Evolutionary conservation across 2,888 invertebrate genomes (phyloP).

Genomic region (Thecocarcelia acutangulata): DNA sequence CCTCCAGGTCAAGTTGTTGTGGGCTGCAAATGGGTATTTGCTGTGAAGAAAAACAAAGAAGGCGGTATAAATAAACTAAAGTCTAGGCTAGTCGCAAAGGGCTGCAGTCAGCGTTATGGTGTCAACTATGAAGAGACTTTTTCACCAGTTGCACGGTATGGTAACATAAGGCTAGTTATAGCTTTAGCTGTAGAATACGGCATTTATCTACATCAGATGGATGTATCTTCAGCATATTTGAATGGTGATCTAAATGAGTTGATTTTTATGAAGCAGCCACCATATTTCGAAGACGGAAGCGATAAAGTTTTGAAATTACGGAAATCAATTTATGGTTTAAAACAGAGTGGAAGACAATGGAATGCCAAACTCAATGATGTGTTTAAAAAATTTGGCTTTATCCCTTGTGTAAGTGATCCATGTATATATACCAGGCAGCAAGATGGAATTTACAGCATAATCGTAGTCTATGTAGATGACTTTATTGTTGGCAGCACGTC

Average conservation of each 20-base stretch:
- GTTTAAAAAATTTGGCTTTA: constrained; percentile 6
- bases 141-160: constrained; percentile 11
- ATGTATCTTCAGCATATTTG: constrained; percentile 25
- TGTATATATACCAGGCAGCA: constrained; percentile 18
- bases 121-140: constrained; percentile 33
- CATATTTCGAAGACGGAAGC: constrained; percentile 6
- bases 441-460: constrained; percentile 6
- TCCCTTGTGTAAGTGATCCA: constrained; percentile 28
- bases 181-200: constrained; percentile 68
- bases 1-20: constrained; percentile 46
- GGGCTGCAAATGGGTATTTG: constrained; percentile 68
- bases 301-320: constrained; percentile 3
- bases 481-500: constrained; percentile 56
- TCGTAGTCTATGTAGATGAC: constrained; percentile 50
- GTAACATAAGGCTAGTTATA: constrained; percentile 67
- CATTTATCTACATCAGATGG: constrained; percentile 22
- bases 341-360: constrained; percentile 32
- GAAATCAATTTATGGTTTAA: too few relatives aligned
- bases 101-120: constrained; percentile 20
- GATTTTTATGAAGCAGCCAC: constrained; percentile 38
- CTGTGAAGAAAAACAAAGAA: constrained; percentile 32
- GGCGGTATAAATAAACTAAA: constrained; percentile 25
- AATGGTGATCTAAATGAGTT: constrained; percentile 15
- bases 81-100: constrained; percentile 26
- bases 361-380: constrained; percentile 19